phyloP scores from a whole-genome alignment of 2,888 invertebrate genomes.

The Syrista parreyssii region DNA sequence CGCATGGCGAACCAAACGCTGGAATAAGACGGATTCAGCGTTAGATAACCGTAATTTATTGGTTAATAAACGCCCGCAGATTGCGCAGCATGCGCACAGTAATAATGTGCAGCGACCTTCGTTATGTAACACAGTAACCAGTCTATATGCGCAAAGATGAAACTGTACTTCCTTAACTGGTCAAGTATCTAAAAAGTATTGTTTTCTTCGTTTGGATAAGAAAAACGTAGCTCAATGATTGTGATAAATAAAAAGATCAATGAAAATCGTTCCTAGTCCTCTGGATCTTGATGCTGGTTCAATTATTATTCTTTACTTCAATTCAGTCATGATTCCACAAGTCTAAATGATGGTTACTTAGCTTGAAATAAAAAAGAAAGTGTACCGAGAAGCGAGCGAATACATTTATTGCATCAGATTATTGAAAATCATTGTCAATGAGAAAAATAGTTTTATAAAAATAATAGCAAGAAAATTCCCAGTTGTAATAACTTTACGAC shows the following conservation, averaged over 20 bases:
- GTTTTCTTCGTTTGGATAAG: neutral
- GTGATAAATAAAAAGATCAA: neutral
- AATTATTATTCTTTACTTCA: neutral
- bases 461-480: conserved; percentile 21
- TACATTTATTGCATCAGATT: neutral
- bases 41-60: conserved; percentile 12
- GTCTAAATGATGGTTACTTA: too few relatives aligned
- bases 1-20: neutral
- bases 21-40: neutral
- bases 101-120: conserved; percentile 16
- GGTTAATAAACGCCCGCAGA: conserved; percentile 7
- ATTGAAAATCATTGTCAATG: neutral
- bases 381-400: neutral
- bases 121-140: conserved; percentile 13
- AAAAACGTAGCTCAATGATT: neutral
- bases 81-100: neutral
- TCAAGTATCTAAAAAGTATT: neutral
- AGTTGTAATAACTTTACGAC: conserved; percentile 27
- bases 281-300: neutral
- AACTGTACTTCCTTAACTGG: neutral
- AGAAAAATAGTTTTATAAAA: conserved; percentile 24
- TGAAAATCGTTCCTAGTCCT: neutral
- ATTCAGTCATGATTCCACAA: neutral
- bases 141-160: neutral
- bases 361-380: too few relatives aligned